phyloP scores from a whole-genome alignment of 2,888 invertebrate genomes.

The Falcaria lacertinaria region DNA sequence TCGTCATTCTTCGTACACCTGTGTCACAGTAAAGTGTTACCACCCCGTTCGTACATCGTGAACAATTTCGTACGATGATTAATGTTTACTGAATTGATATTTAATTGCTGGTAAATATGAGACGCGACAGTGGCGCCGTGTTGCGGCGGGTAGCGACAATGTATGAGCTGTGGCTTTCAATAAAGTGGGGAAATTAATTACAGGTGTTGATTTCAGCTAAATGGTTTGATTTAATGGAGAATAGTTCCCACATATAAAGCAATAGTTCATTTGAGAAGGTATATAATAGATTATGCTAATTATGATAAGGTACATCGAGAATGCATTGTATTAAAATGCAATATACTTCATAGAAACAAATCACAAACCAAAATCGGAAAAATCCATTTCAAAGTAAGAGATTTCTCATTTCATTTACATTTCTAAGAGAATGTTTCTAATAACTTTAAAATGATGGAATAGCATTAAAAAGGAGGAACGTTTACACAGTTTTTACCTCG shows the following conservation, averaged over 20 bases:
- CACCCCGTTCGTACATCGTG: conserved; percentile 31
- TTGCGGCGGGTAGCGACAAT: conserved; percentile 40
- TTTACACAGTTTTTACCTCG: conserved; percentile 33
- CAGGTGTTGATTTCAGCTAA: too few species aligned
- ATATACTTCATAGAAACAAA: too few species aligned
- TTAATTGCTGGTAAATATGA: conserved; percentile 59
- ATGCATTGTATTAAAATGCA: too few species aligned
- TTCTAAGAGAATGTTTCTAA: conserved; percentile 11
- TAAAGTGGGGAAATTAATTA: conserved; percentile 10
- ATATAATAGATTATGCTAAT: too few species aligned
- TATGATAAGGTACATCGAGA: too few species aligned
- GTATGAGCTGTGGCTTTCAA: conserved; percentile 32
- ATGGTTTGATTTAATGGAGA: too few species aligned
- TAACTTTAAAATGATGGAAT: conserved; percentile 23
- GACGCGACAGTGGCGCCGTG: conserved; percentile 30
- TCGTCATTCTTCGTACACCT: neutral
- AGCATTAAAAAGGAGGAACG: conserved; percentile 34
- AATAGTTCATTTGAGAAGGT: too few species aligned
- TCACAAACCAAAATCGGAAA: too few species aligned
- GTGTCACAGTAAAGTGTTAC: conserved; percentile 15
- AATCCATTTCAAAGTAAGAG: too few species aligned
- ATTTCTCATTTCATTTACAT: too few species aligned
- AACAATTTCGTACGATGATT: conserved; percentile 55
- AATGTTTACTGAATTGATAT: conserved; percentile 66
- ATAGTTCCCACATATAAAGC: too few species aligned